Evolutionary conservation across 2,797 vertebrate genomes (phyloP).

Genomic region (Carcharodon carcharias): DNA sequence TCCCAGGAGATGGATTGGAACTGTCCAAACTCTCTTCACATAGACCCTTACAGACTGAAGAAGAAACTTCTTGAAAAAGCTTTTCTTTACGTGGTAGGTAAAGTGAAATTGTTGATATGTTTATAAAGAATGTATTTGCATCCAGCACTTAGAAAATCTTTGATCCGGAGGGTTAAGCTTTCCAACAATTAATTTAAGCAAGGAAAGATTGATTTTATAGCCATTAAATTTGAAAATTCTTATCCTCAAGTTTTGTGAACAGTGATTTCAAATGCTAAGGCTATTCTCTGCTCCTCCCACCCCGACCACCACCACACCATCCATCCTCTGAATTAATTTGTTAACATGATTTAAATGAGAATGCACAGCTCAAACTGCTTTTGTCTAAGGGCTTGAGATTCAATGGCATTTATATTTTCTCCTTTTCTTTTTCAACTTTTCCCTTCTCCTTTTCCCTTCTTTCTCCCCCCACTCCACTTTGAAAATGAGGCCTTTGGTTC

Average conservation of each 20-base stretch:
- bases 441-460: too few relatives aligned
- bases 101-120: conserved; percentile 6
- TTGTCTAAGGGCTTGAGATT: not conserved
- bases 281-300: not conserved
- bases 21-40: conserved; percentile 17
- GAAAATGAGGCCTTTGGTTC: not conserved
- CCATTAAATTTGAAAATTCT: not conserved
- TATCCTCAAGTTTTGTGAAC: not conserved
- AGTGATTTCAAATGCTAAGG: not conserved
- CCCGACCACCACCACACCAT: too few relatives aligned
- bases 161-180: not conserved
- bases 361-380: not conserved
- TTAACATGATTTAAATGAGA: not conserved
- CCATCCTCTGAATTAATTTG: not conserved
- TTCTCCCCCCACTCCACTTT: too few relatives aligned
- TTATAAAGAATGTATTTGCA: not conserved
- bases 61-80: conserved; percentile 19
- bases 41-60: conserved; percentile 4
- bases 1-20: not conserved
- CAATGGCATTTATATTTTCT: not conserved
- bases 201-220: not conserved
- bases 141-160: not conserved
- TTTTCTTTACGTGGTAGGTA: conserved; percentile 24
- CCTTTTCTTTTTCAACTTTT: not conserved
- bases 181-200: not conserved